These are phyloP conservation scores for Apantesis nais DNA, from an alignment of 2,888 invertebrate species.

Conservation along the genomic window DNA sequence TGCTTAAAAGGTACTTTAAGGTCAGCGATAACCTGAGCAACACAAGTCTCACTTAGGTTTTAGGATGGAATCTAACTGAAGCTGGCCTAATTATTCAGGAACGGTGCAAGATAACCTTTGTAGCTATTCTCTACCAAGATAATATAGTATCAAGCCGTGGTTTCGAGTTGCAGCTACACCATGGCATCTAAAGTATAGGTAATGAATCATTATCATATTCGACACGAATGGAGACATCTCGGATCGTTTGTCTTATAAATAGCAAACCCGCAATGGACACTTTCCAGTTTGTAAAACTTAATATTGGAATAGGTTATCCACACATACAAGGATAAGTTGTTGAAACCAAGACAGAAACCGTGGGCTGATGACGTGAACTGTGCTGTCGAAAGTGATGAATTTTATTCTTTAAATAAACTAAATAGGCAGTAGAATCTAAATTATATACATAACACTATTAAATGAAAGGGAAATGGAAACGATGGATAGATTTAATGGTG, in stretches of 20 bases:
- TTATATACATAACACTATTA: background rate
- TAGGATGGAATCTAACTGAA: constrained; percentile 23
- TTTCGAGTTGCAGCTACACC: constrained; percentile 21
- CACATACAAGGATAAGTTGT: constrained; percentile 7
- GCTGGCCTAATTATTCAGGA: constrained; percentile 19
- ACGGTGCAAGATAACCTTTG: constrained; percentile 5
- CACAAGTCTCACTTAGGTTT: constrained; percentile 48
- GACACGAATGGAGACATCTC: constrained; percentile 27
- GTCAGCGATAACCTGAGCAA: constrained; percentile 39
- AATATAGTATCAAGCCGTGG: background rate
- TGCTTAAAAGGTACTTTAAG: background rate
- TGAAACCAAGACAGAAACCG: constrained; percentile 25
- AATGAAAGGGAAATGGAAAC: constrained; percentile 23
- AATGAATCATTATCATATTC: constrained; percentile 29
- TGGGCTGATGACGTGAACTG: constrained; percentile 20
- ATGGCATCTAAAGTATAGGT: constrained; percentile 42
- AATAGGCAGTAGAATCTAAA: constrained; percentile 1
- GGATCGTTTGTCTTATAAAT: constrained; percentile 27
- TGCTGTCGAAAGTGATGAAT: constrained; percentile 48
- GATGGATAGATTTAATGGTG: constrained; percentile 43
- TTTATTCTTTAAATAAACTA: constrained; percentile 7
- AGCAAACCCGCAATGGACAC: constrained; percentile 1
- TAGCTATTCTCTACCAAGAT: constrained; percentile 11
- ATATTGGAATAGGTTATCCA: constrained; percentile 25
- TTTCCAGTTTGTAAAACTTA: background rate